phyloP scores from a whole-genome alignment of 2,797 vertebrate genomes.

The Sebastes jordani region DNA sequence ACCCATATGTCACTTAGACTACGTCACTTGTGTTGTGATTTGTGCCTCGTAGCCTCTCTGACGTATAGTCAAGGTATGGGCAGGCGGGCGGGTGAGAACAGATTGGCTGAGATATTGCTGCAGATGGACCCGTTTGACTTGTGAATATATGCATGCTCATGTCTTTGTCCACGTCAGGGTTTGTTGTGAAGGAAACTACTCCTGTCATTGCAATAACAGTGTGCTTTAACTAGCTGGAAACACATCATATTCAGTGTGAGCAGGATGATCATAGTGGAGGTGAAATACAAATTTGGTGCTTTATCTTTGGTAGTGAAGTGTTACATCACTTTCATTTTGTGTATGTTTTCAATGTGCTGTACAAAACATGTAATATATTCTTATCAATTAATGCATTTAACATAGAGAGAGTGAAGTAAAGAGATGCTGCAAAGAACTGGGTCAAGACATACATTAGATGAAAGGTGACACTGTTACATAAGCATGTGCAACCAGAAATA shows the following conservation, averaged over 20 bases:
- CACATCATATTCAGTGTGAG: neutral
- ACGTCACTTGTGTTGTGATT: neutral
- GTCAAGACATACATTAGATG: neutral
- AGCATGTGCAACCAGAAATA: neutral
- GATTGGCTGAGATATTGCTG: neutral
- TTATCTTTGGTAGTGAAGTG: neutral
- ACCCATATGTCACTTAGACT: neutral
- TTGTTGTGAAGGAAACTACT: neutral
- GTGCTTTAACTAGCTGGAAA: neutral
- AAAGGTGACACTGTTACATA: neutral
- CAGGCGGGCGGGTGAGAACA: neutral
- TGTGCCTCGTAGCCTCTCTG: neutral
- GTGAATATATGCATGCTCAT: neutral
- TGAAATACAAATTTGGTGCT: neutral
- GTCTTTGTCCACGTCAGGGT: neutral
- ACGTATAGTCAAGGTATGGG: neutral
- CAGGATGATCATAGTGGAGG: neutral
- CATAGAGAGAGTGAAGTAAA: neutral
- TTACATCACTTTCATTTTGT: neutral
- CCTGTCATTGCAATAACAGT: neutral
- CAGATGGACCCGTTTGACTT: neutral
- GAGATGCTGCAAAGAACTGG: neutral
- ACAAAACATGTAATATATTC: neutral
- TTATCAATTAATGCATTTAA: neutral
- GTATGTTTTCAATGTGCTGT: neutral